Base-by-base conservation (phyloP, 1,140 invertebrate genomes). In the Polyergus mexicanus region DNA sequence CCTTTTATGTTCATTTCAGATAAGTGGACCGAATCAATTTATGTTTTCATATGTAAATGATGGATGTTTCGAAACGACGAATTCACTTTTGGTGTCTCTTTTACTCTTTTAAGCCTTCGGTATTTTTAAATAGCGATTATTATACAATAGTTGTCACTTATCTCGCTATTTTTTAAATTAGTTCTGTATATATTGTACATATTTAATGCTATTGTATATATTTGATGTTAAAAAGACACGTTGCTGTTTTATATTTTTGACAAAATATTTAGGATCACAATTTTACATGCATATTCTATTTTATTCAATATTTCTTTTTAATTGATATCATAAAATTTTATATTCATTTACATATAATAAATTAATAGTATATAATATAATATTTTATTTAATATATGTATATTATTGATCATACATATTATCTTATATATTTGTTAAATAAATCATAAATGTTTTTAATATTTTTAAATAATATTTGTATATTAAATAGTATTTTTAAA, bases 11-110 rank as follows among this genome's bases (percentile, higher is more conserved):
- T 74, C 8, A 25, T 47, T 47, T 35, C 32, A 44, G 2, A 74
- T 83, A 72, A 74, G 56, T 38, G 19, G 25, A 32, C 8, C 54
- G 19, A 72, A 72, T 83, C 60, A 60, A 72, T 60, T 72, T 58
- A 44, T 13, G 68, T 62, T 74, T n/a, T 25, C 25, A 25, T n/a
- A 16, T 83, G 44, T 13, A 60, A 83, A 60, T 60, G 8, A 60
- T 54, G 3, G 25, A 47, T 13, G 1, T 60, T 72, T 74, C n/a
- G 25, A 72, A 72, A 72, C 22, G 3, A 44, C 16, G 10, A 3
- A 25, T 81, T 22, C 1, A 60, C 38, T 41, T 80, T 80, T 35
- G 28, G 28, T 38, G 19, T 71, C 11, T 47, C 32, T 58, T 72
- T 72, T 78, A 44, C 2, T 38, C 63, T 78, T 78, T 68, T 63